Evolutionary conservation across 2,888 invertebrate species (phyloP).

Genomic region (Ornithoptera alexandrae): DNA sequence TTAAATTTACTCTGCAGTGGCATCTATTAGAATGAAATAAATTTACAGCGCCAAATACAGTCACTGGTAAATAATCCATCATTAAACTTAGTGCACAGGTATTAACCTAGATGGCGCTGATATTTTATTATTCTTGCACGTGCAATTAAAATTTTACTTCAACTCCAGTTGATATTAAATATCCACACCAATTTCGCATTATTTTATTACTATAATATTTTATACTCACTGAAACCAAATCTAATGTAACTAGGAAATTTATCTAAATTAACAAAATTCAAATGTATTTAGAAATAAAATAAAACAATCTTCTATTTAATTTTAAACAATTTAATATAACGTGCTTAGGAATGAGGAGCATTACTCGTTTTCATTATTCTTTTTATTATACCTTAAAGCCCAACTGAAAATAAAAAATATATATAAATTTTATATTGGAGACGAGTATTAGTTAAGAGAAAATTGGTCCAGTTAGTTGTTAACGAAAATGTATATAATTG

Average conservation of each 20-base stretch:
- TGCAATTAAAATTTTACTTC: background rate
- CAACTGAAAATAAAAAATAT: constrained; percentile 48
- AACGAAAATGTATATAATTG: too few relatives aligned
- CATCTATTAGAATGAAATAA: background rate
- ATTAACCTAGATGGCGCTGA: constrained; percentile 1
- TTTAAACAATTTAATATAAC: background rate
- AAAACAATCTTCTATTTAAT: background rate
- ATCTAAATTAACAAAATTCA: background rate
- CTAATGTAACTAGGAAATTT: background rate
- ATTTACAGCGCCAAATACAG: background rate
- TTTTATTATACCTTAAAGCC: constrained; percentile 55
- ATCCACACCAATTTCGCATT: background rate
- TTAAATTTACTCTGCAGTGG: background rate
- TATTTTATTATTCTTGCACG: background rate
- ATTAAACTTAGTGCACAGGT: background rate
- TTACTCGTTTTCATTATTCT: constrained; percentile 18
- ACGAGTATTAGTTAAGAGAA: too few relatives aligned
- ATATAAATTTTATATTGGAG: background rate
- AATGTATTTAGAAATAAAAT: background rate
- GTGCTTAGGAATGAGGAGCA: constrained; percentile 19
- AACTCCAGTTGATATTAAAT: background rate
- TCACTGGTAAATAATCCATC: background rate
- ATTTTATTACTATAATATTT: background rate
- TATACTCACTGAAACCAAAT: too few relatives aligned
- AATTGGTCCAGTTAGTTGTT: too few relatives aligned